Evolutionary conservation across 2,113 vertebrate species (phyloP).

Genomic region (Sinocyclocheilus anshuiensis): DNA sequence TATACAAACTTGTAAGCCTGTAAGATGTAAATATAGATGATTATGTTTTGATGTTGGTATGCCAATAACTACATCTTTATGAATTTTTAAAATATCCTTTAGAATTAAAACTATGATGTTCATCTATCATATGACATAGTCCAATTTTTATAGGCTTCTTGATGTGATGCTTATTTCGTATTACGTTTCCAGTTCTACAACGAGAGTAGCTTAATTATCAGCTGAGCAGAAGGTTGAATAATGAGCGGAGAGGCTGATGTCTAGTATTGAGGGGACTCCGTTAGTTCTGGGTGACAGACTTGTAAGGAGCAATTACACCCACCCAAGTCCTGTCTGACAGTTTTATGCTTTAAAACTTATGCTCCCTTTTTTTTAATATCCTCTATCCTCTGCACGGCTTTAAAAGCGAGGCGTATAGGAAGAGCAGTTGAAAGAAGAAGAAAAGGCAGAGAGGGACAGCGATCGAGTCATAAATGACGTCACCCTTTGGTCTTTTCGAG

Average conservation of each 20-base stretch:
- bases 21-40: background rate
- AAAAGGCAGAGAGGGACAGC: constrained; percentile 49
- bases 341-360: constrained; percentile 66
- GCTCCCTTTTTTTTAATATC: constrained; percentile 58
- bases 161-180: constrained; percentile 75
- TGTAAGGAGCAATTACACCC: constrained; percentile 75
- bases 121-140: constrained; percentile 72
- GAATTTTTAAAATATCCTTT: background rate
- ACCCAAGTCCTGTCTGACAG: constrained; percentile 72
- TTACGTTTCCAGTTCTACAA: background rate
- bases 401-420: constrained; percentile 13
- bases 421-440: constrained; percentile 56
- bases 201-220: background rate
- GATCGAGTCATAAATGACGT: constrained; percentile 27
- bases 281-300: constrained; percentile 22
- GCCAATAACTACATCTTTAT: background rate
- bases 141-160: constrained; percentile 70
- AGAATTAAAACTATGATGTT: constrained; percentile 50
- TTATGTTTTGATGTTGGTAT: background rate
- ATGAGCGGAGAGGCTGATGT: background rate
- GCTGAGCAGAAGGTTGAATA: constrained; percentile 54
- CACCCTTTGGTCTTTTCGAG: constrained; percentile 17
- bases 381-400: constrained; percentile 66
- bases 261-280: constrained; percentile 1
- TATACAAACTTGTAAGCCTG: too few species aligned